Base-by-base conservation (phyloP, 2,797 vertebrate genomes). In the Delichon dasypus region DNA sequence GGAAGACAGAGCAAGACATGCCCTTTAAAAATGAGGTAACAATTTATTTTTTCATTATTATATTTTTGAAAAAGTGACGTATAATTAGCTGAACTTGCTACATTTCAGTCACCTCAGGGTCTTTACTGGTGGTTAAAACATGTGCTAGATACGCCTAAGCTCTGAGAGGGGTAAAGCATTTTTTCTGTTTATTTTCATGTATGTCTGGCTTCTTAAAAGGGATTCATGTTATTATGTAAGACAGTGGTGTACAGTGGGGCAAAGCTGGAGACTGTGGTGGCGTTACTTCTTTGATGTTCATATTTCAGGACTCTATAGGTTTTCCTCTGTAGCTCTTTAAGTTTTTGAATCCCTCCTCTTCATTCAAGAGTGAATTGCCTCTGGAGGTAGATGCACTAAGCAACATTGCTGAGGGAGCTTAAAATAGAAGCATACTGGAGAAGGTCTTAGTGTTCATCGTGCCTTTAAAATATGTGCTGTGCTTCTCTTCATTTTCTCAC, bases 381-480 rank as follows among this genome's bases (percentile, higher is more conserved):
- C 75, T 94, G 65, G 77, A 95, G 93, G 68, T 88, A 85, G 79
- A 84, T 88, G 79, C 95, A 71, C 81, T 76, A 34, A 96, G 76
- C 67, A 86, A 54, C n/a, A 38, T 87, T 90, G 54, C 86, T 94
- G 71, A 44, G 34, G 2, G 1, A 88, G 45, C 94, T 94, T 87
- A 94, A 96, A 94, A 95, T 85, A 93, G 88, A 88, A 96, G 57
- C 61, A 15, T 42, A 13, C 76, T 94, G 92, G 75, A 65, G 79
- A 90, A 89, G 55, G 65, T 91, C 87, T 86, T 78, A 26, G 47
- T 84, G 53, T 58, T 93, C 72, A 83, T 61, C 0, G 0, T 94
- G 76, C 60, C 87, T 94, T 95, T 90, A 90, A 92, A 95, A 79
- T 51, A 58, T 2, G 3, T 61, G 16, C 53, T 67, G 5, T 23